These are phyloP conservation scores for Mantis religiosa DNA, from an alignment of 2,888 invertebrate species.

Conservation along the genomic window DNA sequence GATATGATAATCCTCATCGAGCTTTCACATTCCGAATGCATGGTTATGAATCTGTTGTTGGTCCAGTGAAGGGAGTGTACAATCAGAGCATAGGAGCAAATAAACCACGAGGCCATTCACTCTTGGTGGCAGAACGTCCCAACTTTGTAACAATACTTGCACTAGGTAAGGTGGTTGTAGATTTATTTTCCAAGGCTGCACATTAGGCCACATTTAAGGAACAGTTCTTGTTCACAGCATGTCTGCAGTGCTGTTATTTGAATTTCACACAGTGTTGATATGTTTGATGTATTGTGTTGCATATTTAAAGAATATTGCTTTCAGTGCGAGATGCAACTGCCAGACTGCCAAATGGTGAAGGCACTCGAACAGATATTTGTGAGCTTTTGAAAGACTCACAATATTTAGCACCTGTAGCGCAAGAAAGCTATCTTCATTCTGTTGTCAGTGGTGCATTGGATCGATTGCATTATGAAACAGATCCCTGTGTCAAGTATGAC, in stretches of 20 bases:
- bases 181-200: not conserved
- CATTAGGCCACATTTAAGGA: not conserved
- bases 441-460: conserved; percentile 89
- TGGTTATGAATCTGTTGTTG: conserved; percentile 79
- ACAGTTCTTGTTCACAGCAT: not conserved
- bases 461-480: conserved; percentile 81
- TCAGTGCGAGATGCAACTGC: conserved; percentile 88
- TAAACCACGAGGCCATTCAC: conserved; percentile 76
- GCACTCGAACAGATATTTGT: conserved; percentile 85
- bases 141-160: conserved; percentile 88
- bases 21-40: conserved; percentile 88
- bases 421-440: conserved; percentile 67
- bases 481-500: conserved; percentile 92
- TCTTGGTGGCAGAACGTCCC: conserved; percentile 77
- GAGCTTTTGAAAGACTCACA: conserved; percentile 77
- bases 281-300: not conserved
- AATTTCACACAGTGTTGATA: not conserved
- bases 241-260: not conserved
- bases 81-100: conserved; percentile 48
- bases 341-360: conserved; percentile 89
- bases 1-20: conserved; percentile 86
- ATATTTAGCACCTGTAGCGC: conserved; percentile 52
- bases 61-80: conserved; percentile 77
- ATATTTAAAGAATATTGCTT: conserved; percentile 20
- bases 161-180: conserved; percentile 47